phyloP scores from a whole-genome alignment of 2,888 invertebrate species.

The Drosophila mulleri region DNA sequence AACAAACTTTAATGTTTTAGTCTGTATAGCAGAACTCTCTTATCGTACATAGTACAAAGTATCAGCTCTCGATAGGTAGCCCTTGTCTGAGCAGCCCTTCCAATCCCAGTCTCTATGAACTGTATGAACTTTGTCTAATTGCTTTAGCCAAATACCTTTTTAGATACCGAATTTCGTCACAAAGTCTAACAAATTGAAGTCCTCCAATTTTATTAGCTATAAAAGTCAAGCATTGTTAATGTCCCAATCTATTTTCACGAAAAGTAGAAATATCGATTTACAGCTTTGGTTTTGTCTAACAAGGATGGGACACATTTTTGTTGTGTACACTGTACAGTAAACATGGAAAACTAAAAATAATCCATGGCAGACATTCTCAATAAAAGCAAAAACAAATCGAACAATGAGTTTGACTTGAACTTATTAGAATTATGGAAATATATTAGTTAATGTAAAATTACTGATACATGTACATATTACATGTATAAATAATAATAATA shows the following conservation, averaged over 20 bases:
- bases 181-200: neutral
- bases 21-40: neutral
- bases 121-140: neutral
- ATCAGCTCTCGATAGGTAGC: neutral
- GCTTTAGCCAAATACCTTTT: neutral
- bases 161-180: neutral
- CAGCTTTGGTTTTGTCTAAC: slow-evolving; percentile 2
- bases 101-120: neutral
- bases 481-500: too few species aligned
- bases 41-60: too few species aligned
- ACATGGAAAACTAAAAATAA: slow-evolving; percentile 2
- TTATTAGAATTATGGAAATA: neutral
- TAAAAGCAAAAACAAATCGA: neutral
- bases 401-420: neutral
- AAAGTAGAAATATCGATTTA: slow-evolving; percentile 4
- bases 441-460: too few species aligned
- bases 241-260: neutral
- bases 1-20: neutral
- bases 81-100: too few species aligned
- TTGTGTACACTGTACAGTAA: slow-evolving; percentile 1
- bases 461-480: too few species aligned
- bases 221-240: slow-evolving; percentile 7
- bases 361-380: neutral
- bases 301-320: neutral
- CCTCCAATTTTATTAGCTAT: neutral